Conservation (phyloP, 1,140 invertebrate species). For the Drosophila equinoxialis region DNA sequence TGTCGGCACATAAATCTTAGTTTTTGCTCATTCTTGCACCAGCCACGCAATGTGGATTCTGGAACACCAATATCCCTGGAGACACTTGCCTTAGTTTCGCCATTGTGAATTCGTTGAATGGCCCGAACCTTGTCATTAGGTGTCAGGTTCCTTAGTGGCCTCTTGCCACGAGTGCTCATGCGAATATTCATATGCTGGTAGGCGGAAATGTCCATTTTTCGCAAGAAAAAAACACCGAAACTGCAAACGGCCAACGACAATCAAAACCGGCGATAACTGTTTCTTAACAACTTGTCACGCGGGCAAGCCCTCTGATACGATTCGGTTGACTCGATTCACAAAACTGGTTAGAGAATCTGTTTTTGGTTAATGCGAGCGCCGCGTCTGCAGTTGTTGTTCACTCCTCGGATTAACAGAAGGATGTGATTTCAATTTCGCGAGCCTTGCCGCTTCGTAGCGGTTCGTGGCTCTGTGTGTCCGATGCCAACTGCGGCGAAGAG, state of each 20-base stretch:
- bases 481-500: slow-evolving; percentile 70
- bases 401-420: slow-evolving; percentile 77
- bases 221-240: neutral
- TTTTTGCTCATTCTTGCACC: slow-evolving; percentile 93
- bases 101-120: slow-evolving; percentile 90
- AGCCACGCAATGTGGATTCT: slow-evolving; percentile 91
- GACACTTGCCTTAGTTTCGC: slow-evolving; percentile 92
- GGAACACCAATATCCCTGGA: slow-evolving; percentile 92
- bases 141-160: slow-evolving; percentile 88
- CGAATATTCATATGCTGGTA: slow-evolving; percentile 82
- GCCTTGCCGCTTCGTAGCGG: slow-evolving; percentile 39
- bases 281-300: slow-evolving; percentile 13
- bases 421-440: slow-evolving; percentile 64
- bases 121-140: slow-evolving; percentile 90
- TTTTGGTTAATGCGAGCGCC: slow-evolving; percentile 33
- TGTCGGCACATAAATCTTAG: slow-evolving; percentile 88
- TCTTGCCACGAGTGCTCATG: slow-evolving; percentile 86
- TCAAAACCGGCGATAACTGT: slow-evolving; percentile 57
- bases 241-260: slow-evolving; percentile 85
- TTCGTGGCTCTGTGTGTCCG: slow-evolving; percentile 18
- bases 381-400: slow-evolving; percentile 71
- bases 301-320: neutral
- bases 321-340: slow-evolving; percentile 15
- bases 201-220: slow-evolving; percentile 77
- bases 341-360: slow-evolving; percentile 6